Percentiles rank a stretch among this genome's conserved stretches.
Conservation (phyloP, 1,140 invertebrate species). For the Nasonia longicornis region DNA sequence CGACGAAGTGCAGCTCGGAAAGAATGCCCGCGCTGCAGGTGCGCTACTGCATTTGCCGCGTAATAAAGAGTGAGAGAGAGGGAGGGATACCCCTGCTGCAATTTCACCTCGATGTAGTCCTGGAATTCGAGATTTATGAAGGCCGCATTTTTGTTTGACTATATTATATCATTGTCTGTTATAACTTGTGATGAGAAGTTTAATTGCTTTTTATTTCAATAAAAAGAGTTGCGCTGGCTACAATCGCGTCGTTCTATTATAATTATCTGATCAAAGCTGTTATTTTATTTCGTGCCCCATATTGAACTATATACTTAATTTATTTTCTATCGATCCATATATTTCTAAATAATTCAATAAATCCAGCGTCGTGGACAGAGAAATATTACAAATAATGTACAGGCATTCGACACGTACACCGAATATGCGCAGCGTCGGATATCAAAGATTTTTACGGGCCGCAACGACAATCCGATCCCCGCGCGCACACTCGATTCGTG, state of each 20-base stretch:
- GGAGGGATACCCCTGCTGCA: not conserved
- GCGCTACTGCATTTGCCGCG: not conserved
- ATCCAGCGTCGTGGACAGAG: not conserved
- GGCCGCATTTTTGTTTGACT: not conserved
- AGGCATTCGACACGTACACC: not conserved
- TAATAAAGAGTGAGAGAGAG: not conserved
- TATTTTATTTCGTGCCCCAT: too few relatives aligned
- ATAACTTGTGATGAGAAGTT: too few relatives aligned
- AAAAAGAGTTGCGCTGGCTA: not conserved
- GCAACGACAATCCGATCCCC: not conserved
- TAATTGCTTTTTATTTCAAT: not conserved
- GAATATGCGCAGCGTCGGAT: not conserved
- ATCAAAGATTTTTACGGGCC: not conserved
- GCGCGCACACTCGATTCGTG: not conserved
- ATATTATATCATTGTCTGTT: not conserved
- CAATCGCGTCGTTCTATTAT: too few relatives aligned
- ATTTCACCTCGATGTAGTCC: not conserved
- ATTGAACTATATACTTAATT: too few relatives aligned
- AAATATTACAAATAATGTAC: not conserved
- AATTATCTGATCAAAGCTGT: too few relatives aligned
- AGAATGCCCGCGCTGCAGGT: not conserved
- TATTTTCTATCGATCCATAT: too few relatives aligned
- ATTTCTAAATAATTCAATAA: too few relatives aligned
- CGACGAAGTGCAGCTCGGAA: not conserved
- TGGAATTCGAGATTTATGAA: constrained; percentile 1